Evolutionary conservation across 2,888 invertebrate genomes (phyloP), one percentile per base, ranked within the genome.

Genomic region (Capitulum mitella): DNA sequence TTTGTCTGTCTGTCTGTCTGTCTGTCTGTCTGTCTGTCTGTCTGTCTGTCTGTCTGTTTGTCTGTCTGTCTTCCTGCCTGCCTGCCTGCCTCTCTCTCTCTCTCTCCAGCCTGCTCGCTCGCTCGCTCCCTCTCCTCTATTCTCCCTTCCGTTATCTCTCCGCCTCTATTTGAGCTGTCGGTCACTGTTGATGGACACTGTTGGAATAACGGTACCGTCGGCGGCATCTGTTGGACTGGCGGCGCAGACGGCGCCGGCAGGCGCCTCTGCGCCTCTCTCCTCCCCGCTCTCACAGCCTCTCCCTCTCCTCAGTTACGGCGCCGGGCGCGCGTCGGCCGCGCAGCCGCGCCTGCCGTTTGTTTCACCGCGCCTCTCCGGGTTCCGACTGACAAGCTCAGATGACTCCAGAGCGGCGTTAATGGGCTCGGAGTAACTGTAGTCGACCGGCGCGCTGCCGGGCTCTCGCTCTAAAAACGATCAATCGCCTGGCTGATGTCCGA

Each of bases 21-120:
- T 78, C 77, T 77, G 70, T 48, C 78, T 79, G 54, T 78, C 46
- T 43, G 40, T 77, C 58, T 34, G 37, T 54, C 76, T 77, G 37
- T 77, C 76, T 76, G 19, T 79, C 58, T 79, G 19, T 40, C 54
- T 79, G 29, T 79, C 70, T 43, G 26, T 26, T 19, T 48, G 26
- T 34, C 74, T 74, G 22, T 26, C 48, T 54, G 32, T 43, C 64
- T 19, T 48, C 34, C 37, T 51, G 14, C 43, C 34, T n/a, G 37
- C 34, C 34, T 32, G 37, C 51, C 48, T 70, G 46, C 34, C 54
- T 58, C 34, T 46, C 43, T 37, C 54, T 34, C 54, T 51, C 64
- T n/a, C 37, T 5, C 46, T 34, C 74, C 37, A n/a, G 0, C 70
- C 34, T 74, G 75, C 74, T 46, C 34, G 3, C 75, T 64, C 70